Percentiles rank a stretch among this genome's conserved stretches.
These are phyloP conservation scores for Tetranychus piercei DNA, from an alignment of 2,888 invertebrate species.

Conservation along the genomic window DNA sequence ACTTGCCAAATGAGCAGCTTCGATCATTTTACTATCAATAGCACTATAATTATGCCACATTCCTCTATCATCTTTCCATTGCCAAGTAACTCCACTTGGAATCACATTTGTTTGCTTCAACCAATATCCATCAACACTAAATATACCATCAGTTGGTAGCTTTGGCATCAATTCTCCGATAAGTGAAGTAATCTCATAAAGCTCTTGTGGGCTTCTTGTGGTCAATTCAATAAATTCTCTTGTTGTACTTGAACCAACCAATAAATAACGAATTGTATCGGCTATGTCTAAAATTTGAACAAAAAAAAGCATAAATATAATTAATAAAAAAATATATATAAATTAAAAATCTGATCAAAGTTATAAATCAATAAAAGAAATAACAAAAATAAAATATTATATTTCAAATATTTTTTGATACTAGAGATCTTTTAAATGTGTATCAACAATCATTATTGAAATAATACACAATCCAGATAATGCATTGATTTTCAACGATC, in stretches of 20 bases:
- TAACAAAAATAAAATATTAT: too few species aligned
- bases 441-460: too few species aligned
- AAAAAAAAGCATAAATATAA: conserved; percentile 41
- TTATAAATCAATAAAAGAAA: conserved; percentile 56
- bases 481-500: too few species aligned
- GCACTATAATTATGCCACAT: conserved; percentile 74
- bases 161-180: conserved; percentile 95
- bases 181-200: conserved; percentile 88
- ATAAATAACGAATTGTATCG: conserved; percentile 75
- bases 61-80: conserved; percentile 88
- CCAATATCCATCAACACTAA: conserved; percentile 71
- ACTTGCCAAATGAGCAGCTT: conserved; percentile 74
- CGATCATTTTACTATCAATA: conserved; percentile 80
- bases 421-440: too few species aligned
- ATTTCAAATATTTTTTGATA: too few species aligned
- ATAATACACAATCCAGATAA: too few species aligned
- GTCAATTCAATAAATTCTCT: conserved; percentile 45
- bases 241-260: conserved; percentile 54
- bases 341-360: conserved; percentile 50
- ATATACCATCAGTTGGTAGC: conserved; percentile 82
- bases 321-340: conserved; percentile 88
- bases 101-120: conserved; percentile 37
- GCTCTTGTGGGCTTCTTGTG: conserved; percentile 77
- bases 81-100: conserved; percentile 72
- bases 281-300: conserved; percentile 48